These are phyloP conservation scores for Eristalis tenax DNA, from an alignment of 2,888 invertebrate genomes.

Conservation along the genomic window DNA sequence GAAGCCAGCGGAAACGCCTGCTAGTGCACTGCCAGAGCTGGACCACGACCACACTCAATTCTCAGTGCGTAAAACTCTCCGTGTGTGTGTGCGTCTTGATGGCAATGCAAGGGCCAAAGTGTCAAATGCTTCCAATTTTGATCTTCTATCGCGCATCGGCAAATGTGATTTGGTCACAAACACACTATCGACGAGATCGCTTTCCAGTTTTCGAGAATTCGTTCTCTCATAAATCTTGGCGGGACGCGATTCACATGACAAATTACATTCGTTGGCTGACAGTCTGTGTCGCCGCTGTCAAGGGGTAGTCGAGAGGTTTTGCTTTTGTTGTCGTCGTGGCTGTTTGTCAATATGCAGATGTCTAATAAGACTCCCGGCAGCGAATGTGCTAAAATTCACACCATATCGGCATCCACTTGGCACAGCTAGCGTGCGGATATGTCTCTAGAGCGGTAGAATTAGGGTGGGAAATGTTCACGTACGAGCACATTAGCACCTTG, in stretches of 20 bases:
- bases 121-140: slow-evolving; percentile 54
- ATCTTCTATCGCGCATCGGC: slow-evolving; percentile 13
- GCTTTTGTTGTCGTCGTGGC: slow-evolving; percentile 19
- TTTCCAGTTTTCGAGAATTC: slow-evolving; percentile 24
- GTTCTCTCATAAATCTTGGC: slow-evolving; percentile 52
- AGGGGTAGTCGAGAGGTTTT: slow-evolving; percentile 23
- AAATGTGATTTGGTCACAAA: slow-evolving; percentile 37
- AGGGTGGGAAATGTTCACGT: slow-evolving; percentile 63
- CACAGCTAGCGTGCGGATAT: slow-evolving; percentile 10
- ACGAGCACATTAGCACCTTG: slow-evolving; percentile 61
- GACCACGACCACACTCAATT: slow-evolving; percentile 38
- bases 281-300: slow-evolving; percentile 34
- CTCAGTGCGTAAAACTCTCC: neutral
- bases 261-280: slow-evolving; percentile 51
- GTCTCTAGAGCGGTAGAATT: slow-evolving; percentile 23
- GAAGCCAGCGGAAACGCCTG: slow-evolving; percentile 56
- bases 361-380: slow-evolving; percentile 50
- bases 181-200: slow-evolving; percentile 24
- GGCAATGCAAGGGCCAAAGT: slow-evolving; percentile 19
- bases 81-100: slow-evolving; percentile 6
- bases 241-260: slow-evolving; percentile 61
- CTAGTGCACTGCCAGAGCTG: slow-evolving; percentile 32
- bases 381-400: slow-evolving; percentile 72
- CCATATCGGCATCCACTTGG: slow-evolving; percentile 40
- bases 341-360: slow-evolving; percentile 62